Percentiles rank a stretch among this genome's conserved stretches.
Conservation (phyloP, 2,888 invertebrate genomes). For the Lasius platythorax region DNA sequence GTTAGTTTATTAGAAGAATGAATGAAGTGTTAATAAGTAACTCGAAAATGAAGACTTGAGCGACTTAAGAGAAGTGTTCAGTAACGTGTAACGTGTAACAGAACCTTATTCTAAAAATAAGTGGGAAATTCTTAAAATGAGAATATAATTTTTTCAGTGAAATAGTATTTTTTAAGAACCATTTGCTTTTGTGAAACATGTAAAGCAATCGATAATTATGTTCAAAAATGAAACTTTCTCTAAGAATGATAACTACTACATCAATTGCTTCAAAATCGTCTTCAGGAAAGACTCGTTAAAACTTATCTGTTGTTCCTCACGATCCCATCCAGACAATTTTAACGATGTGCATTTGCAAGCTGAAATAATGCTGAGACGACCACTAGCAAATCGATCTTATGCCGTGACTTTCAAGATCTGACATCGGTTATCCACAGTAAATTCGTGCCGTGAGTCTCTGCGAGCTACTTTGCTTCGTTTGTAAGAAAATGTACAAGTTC, state of each 20-base stretch:
- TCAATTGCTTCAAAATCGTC: not conserved
- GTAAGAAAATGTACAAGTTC: slow-evolving; percentile 16
- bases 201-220: not conserved
- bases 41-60: no score
- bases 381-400: slow-evolving; percentile 35
- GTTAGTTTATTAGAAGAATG: no score
- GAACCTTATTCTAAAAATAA: no score
- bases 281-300: slow-evolving; percentile 45
- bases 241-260: not conserved
- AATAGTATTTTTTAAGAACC: not conserved
- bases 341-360: slow-evolving; percentile 49
- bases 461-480: slow-evolving; percentile 79
- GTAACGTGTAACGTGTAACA: no score
- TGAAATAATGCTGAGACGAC: slow-evolving; percentile 55
- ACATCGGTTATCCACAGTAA: slow-evolving; percentile 69
- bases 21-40: no score
- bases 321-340: slow-evolving; percentile 31
- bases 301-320: slow-evolving; percentile 45
- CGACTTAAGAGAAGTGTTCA: no score
- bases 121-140: no score
- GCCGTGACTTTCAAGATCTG: slow-evolving; percentile 50
- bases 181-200: not conserved
- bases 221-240: not conserved
- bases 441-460: slow-evolving; percentile 73
- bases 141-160: not conserved